Evolutionary conservation across 2,888 invertebrate genomes (phyloP).

Genomic region (Corbicula japonica): DNA sequence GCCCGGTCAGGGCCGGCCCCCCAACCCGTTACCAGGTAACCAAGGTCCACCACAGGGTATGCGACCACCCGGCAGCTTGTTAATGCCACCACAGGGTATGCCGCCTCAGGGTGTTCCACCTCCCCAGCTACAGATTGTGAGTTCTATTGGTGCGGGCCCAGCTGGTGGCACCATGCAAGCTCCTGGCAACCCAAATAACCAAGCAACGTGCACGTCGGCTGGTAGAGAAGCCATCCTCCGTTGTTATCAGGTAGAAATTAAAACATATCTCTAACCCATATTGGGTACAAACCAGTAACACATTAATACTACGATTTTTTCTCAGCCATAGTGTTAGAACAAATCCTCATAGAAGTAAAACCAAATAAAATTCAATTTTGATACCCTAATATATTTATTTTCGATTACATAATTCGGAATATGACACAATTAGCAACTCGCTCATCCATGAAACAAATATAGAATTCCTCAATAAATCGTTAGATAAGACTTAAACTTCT

Average conservation of each 20-base stretch:
- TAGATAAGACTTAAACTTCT: too few species aligned
- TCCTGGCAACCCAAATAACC: conserved; percentile 3
- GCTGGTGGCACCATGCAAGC: neutral
- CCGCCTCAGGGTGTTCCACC: neutral
- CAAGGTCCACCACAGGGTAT: neutral
- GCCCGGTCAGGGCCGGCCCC: neutral
- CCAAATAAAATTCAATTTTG: neutral
- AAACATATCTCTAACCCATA: neutral
- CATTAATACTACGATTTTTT: neutral
- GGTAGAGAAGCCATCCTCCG: conserved; percentile 47
- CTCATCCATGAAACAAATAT: too few species aligned
- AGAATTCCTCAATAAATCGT: too few species aligned
- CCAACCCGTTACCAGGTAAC: neutral
- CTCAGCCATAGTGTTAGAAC: neutral
- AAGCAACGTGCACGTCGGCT: conserved; percentile 28
- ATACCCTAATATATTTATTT: neutral
- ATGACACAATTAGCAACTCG: too few species aligned
- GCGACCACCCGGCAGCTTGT: neutral
- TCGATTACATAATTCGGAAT: neutral
- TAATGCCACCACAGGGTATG: neutral
- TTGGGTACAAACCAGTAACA: neutral
- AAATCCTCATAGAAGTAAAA: neutral
- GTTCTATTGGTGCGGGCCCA: neutral
- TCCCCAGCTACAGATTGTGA: neutral
- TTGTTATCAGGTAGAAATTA: conserved; percentile 50